Percentiles rank a stretch among this genome's conserved stretches.
These are phyloP conservation scores for Acleris literana DNA, from an alignment of 2,888 invertebrate genomes.

Conservation along the genomic window DNA sequence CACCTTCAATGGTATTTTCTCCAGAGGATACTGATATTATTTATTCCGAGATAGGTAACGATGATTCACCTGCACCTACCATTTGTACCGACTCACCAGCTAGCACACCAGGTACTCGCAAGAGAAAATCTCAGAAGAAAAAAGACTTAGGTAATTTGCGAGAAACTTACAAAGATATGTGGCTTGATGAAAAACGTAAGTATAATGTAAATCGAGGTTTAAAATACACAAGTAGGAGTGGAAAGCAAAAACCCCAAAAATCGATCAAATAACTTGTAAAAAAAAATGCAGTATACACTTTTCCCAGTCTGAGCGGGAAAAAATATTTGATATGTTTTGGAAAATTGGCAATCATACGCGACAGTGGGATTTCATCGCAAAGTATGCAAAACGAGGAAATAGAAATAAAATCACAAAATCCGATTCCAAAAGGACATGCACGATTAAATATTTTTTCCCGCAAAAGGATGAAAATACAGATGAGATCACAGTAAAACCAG, in stretches of 20 bases:
- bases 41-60: not conserved
- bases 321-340: conserved; percentile 5
- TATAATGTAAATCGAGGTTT: not conserved
- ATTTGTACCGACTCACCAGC: not conserved
- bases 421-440: too few relatives aligned
- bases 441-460: too few relatives aligned
- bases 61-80: not conserved
- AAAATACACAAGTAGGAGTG: conserved; percentile 5
- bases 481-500: too few relatives aligned
- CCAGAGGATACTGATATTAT: not conserved
- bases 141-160: not conserved
- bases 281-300: not conserved
- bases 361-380: not conserved
- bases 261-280: not conserved
- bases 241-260: not conserved
- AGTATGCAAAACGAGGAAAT: not conserved
- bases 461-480: too few relatives aligned
- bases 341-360: conserved; percentile 4
- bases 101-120: not conserved
- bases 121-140: not conserved
- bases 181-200: not conserved
- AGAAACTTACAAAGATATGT: not conserved
- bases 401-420: too few relatives aligned
- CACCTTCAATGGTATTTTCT: not conserved
- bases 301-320: not conserved